Evolutionary conservation across 2,797 vertebrate genomes (phyloP).

Genomic region (Anniella stebbinsi): DNA sequence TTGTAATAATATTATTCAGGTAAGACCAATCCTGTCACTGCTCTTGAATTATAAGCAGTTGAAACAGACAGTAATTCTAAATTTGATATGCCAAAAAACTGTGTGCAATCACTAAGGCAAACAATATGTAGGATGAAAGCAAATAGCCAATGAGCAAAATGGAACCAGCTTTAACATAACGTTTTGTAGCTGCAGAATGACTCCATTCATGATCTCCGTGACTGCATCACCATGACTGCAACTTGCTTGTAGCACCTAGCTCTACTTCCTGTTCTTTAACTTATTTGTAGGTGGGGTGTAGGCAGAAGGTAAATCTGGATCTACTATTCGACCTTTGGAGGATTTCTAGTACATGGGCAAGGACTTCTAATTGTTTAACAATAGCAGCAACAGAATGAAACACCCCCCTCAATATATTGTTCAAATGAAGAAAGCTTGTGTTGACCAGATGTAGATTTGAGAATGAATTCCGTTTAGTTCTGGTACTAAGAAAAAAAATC

Average conservation of each 20-base stretch:
- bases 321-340: too few species aligned
- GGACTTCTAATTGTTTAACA: too few species aligned
- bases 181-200: neutral
- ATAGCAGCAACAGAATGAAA: too few species aligned
- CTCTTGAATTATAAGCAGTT: neutral
- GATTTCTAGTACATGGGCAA: too few species aligned
- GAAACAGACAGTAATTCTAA: neutral
- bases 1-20: neutral
- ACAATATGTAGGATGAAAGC: neutral
- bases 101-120: neutral
- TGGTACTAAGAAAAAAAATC: too few species aligned
- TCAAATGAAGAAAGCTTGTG: too few species aligned
- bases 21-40: neutral
- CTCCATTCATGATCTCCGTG: neutral
- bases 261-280: neutral
- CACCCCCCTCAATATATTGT: too few species aligned
- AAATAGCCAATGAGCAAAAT: neutral
- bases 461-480: too few species aligned
- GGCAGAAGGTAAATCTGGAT: too few species aligned
- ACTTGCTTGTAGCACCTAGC: neutral
- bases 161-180: neutral
- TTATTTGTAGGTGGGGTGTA: too few species aligned
- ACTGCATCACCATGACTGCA: neutral
- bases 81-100: neutral
- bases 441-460: too few species aligned